Conservation (phyloP, 2,888 invertebrate species). For the Aradus depressus region DNA sequence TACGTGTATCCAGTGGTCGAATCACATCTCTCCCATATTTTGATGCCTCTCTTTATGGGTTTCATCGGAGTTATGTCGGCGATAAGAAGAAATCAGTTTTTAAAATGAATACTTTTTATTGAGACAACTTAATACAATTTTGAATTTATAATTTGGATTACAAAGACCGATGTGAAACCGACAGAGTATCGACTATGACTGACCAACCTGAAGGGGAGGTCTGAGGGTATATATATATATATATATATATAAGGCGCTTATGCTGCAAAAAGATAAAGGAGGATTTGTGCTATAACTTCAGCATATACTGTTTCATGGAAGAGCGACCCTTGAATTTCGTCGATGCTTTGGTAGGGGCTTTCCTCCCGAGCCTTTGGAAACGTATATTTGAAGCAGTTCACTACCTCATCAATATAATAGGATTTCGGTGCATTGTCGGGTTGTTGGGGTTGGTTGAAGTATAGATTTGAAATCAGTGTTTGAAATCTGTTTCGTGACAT, state of each 20-base stretch:
- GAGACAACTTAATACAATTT: no score
- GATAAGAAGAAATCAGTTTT: no score
- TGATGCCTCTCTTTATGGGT: conserved; percentile 28
- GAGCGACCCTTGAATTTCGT: conserved; percentile 25
- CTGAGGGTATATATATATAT: no score
- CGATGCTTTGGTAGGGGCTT: conserved; percentile 25
- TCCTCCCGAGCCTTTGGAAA: conserved; percentile 24
- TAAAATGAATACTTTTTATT: no score
- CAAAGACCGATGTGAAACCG: no score
- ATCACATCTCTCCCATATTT: conserved; percentile 26
- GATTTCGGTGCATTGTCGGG: conserved; percentile 23
- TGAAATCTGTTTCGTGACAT: conserved; percentile 26
- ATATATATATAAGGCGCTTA: no score
- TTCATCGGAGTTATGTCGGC: no score
- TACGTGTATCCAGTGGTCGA: conserved; percentile 27
- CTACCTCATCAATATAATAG: conserved; percentile 28
- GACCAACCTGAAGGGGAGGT: no score
- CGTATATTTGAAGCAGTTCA: conserved; percentile 25
- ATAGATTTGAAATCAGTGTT: conserved; percentile 26
- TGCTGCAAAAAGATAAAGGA: no score
- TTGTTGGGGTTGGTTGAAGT: conserved; percentile 27
- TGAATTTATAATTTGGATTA: no score
- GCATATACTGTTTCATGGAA: conserved; percentile 20
- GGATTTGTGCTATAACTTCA: no score
- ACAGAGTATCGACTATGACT: no score